Conservation (phyloP, 2,113 vertebrate species). For the Sitta europaea region DNA sequence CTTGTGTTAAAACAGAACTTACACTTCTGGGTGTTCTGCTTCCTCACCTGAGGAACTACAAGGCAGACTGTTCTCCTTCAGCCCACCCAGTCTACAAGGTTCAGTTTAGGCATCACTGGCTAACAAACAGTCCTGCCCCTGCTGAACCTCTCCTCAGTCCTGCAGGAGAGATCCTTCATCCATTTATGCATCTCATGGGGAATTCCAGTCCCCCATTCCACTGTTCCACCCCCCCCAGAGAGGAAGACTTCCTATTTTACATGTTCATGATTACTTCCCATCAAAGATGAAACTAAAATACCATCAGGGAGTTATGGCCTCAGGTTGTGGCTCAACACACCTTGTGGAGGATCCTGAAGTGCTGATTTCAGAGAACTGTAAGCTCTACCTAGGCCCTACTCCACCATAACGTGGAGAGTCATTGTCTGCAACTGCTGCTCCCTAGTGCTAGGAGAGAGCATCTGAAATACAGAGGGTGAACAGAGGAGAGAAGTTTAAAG, state of each 20-base stretch:
- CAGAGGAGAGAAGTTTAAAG: conserved; percentile 58
- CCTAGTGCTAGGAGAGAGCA: not conserved
- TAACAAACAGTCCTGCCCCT: not conserved
- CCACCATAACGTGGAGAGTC: not conserved
- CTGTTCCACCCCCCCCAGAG: not conserved
- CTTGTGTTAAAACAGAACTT: not conserved
- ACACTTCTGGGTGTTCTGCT: not conserved
- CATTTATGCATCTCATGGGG: not conserved
- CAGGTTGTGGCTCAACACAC: not conserved
- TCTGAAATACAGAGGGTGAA: conserved; percentile 49
- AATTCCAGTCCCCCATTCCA: not conserved
- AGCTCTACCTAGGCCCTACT: not conserved
- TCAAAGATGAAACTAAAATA: not conserved
- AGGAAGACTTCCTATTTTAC: not conserved
- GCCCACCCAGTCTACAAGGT: not conserved
- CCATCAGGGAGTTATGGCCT: not conserved
- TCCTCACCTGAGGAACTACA: not conserved
- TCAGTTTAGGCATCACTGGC: not conserved
- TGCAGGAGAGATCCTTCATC: not conserved
- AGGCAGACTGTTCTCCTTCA: not conserved
- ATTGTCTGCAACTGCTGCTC: conserved; percentile 1
- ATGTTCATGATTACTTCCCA: not conserved
- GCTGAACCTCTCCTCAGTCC: not conserved
- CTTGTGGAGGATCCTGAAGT: not conserved
- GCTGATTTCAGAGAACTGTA: not conserved